phyloP scores from a whole-genome alignment of 2,797 vertebrate species.

The Myotis myotis region DNA sequence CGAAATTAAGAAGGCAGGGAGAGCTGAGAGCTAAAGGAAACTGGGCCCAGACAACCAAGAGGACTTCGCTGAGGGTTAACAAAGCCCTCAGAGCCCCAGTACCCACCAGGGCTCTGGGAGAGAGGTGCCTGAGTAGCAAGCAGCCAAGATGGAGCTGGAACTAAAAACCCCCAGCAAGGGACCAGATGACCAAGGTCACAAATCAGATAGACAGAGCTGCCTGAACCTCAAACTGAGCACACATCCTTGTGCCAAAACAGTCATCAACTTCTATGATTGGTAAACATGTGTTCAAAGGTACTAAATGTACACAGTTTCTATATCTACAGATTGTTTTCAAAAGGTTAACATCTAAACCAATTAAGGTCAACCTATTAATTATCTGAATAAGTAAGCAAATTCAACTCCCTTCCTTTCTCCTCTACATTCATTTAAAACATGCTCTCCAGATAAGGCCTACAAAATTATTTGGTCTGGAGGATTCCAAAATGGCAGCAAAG shows the following conservation, averaged over 20 bases:
- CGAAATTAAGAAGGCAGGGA: neutral
- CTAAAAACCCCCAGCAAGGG: neutral
- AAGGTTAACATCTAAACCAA: neutral
- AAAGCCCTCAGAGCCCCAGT: neutral
- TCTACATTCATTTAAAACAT: conserved; percentile 2
- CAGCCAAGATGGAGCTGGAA: neutral
- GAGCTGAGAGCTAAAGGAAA: neutral
- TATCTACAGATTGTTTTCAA: neutral
- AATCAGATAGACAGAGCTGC: neutral
- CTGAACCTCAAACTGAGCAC: neutral
- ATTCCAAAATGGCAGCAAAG: no score
- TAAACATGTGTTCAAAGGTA: neutral
- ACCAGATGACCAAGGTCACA: neutral
- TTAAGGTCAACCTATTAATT: neutral
- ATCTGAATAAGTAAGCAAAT: neutral
- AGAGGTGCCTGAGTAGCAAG: neutral
- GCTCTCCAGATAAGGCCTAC: neutral
- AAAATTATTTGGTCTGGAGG: no score
- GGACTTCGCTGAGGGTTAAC: neutral
- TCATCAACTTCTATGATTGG: neutral
- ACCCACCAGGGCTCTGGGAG: neutral
- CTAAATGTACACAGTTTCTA: neutral
- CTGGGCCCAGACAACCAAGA: neutral
- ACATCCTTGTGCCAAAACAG: neutral
- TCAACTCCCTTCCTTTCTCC: neutral